Percentiles rank a stretch among this genome's conserved stretches.
Evolutionary conservation across 1,140 invertebrate species (phyloP).

Genomic region (Drosophila miranda): DNA sequence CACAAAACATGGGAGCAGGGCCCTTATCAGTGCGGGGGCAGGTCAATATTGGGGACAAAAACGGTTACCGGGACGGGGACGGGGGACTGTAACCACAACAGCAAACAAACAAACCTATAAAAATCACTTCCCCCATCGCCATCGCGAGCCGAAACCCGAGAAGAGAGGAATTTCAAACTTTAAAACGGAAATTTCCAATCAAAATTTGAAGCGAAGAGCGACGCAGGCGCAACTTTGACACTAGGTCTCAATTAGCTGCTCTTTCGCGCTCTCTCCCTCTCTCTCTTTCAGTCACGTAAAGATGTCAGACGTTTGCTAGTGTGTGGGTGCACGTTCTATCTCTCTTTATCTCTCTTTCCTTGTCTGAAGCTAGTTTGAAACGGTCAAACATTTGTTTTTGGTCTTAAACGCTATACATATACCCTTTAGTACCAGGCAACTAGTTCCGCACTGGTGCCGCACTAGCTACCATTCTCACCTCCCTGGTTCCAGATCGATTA

Average conservation of each 20-base stretch:
- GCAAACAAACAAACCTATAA: slow-evolving; percentile 50
- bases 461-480: no score
- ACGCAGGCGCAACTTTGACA: slow-evolving; percentile 45
- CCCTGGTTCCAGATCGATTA: no score
- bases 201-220: slow-evolving; percentile 28
- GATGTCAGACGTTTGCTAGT: slow-evolving; percentile 59
- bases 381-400: slow-evolving; percentile 48
- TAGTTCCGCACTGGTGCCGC: no score
- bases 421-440: no score
- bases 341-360: neutral
- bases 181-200: slow-evolving; percentile 70
- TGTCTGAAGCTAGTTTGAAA: slow-evolving; percentile 26
- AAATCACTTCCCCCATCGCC: slow-evolving; percentile 66
- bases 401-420: slow-evolving; percentile 37
- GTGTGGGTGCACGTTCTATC: slow-evolving; percentile 40
- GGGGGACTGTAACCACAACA: slow-evolving; percentile 42
- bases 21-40: slow-evolving; percentile 58
- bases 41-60: slow-evolving; percentile 1
- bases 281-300: slow-evolving; percentile 55
- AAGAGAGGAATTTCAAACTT: slow-evolving; percentile 35
- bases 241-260: slow-evolving; percentile 38
- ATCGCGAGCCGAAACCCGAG: slow-evolving; percentile 24
- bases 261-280: slow-evolving; percentile 16
- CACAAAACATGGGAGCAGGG: slow-evolving; percentile 30
- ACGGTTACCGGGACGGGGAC: neutral